Evolutionary conservation across 2,797 vertebrate genomes (phyloP).

Genomic region (Gallinago nigripennis): DNA sequence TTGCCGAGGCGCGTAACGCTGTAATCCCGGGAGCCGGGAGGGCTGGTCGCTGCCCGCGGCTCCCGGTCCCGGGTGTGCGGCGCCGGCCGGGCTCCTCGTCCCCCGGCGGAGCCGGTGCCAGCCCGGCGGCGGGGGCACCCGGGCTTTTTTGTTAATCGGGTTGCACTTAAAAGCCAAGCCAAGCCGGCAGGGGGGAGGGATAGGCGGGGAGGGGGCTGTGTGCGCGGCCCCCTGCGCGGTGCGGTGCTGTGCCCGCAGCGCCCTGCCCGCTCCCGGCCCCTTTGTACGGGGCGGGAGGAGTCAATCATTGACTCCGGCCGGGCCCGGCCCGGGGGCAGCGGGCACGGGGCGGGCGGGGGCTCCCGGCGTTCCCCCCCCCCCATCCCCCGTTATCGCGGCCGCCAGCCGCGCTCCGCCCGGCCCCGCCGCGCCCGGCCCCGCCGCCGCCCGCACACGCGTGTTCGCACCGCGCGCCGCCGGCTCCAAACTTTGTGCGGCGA

Average conservation of each 20-base stretch:
- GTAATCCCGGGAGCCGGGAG: background rate
- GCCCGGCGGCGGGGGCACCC: background rate
- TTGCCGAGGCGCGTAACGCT: background rate
- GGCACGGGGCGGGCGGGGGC: background rate
- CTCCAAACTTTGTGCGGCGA: background rate
- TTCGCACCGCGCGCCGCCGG: background rate
- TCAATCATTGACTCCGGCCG: background rate
- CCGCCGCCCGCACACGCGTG: background rate
- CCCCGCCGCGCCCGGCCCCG: background rate
- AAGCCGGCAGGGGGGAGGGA: background rate
- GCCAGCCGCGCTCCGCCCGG: constrained; percentile 41
- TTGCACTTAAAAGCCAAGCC: background rate
- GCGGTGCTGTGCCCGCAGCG: background rate
- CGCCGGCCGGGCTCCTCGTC: background rate
- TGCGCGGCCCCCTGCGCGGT: background rate
- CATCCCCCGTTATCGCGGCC: constrained; percentile 23
- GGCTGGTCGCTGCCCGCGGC: background rate
- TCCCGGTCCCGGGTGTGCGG: background rate
- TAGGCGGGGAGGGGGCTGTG: background rate
- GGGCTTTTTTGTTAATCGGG: background rate
- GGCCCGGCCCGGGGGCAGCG: background rate
- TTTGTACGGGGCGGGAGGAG: background rate
- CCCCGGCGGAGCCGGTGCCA: constrained; percentile 13
- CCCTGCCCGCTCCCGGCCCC: background rate
- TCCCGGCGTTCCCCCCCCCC: background rate